Evolutionary conservation across 2,113 vertebrate species (phyloP), one percentile per base, ranked within the genome.

Genomic region (Phaethornis superciliosus): DNA sequence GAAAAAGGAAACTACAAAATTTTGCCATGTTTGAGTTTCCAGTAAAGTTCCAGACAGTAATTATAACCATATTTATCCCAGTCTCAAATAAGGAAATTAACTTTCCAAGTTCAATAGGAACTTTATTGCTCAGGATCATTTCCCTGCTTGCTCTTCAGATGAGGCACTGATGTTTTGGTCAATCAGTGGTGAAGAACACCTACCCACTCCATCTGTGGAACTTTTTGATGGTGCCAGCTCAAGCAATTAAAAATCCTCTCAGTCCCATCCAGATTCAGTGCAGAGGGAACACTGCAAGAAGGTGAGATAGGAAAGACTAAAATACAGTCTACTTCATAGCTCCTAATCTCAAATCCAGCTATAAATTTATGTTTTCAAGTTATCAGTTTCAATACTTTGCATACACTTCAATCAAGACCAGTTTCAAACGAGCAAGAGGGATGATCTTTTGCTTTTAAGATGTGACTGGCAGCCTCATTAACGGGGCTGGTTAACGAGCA

Each of bases 321-420:
- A 32, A 26, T 6, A 40, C 19, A 46, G 12, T 28, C 44, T 22
- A 20, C 40, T 56, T 40, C 52, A 21, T 6, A 40, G 64, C 14
- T 14, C 2, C 72, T 84, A 74, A 55, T 8, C n/a, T 54, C 63
- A 52, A 33, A 46, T 69, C 59, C 46, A 74, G 33, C 46, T 67
- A 12, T 6, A 8, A 58, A 27, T 20, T 6, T 3, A 0, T 6
- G 12, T 10, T 56, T 13, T 54, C 54, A 32, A 12, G 5, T 18
- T 37, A 44, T 4, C 42, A 12, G 4, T 5, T 30, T 4, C 1
- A 7, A 5, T 4, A 32, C 24, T 65, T 44, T 2, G 13, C 27
- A 11, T 4, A 40, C 1, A 11, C 16, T 65, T 62, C 1, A 15
- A 32, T 19, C 55, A 22, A 28, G 9, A 90, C 23, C 2, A 51